Evolutionary conservation across 1,140 invertebrate species (phyloP), one percentile per base, ranked within the genome.

Genomic region (Lutraria rhynchaena): DNA sequence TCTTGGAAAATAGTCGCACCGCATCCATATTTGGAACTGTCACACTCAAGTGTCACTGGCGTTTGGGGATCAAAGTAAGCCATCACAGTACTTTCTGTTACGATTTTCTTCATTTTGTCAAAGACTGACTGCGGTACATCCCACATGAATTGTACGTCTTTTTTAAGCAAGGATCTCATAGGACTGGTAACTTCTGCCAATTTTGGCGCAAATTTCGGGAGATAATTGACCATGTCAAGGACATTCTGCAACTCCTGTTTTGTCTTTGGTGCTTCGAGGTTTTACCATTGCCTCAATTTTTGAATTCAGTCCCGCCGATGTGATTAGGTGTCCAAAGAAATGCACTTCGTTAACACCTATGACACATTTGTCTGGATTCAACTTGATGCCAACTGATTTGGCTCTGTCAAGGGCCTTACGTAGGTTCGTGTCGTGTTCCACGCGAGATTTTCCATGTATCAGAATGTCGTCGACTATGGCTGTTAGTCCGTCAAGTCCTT

Each of bases 1-100:
- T 92, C 85, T 83, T 94, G 93, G 17, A 92, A 51, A 1, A 93
- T 49, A 7, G 90, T 88, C 41, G 90, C 89, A 15, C 91, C 92
- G 13, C 93, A 69, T 0, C 90, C 93, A n/a, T 83, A 58, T 31
- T 69, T 67, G 15, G 60, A 83, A 41, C 81, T 83, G 81, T 87
- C 83, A 33, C 37, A 53, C 37, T 86, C 67, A 29, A 89, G 31
- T 1, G 46, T 71, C 22, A 80, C 65, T 41, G 58, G 19, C 60
- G 76, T 78, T 11, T 65, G 35, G 3, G 60, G 65, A 31, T 88
- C 80, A 55, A 83, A 88, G 49, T 80, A 86, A 22, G 24, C 49
- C n/a, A 89, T 49, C 3, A 80, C 31, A 13, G 82, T 78, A 29
- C 41, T 41, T n/a, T 44, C 61, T 24, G 46, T 61, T 7, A 89